Evolutionary conservation across 2,113 vertebrate species (phyloP), one percentile per base, ranked within the genome.

Genomic region (Tetraodon nigroviridis): DNA sequence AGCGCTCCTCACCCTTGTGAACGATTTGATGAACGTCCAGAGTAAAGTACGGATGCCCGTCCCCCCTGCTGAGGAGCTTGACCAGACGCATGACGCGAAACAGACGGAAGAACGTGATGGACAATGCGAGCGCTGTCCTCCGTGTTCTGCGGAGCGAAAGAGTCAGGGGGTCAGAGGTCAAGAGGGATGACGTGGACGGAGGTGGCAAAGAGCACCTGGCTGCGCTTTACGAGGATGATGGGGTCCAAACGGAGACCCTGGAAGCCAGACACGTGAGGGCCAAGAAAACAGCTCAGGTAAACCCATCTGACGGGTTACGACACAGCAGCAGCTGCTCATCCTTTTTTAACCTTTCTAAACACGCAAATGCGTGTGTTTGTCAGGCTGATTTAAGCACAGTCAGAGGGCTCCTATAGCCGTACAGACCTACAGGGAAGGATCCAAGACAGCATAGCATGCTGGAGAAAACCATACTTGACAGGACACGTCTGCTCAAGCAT

Each of bases 21-120:
- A 99, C 61, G 97, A 99, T 74, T 99, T 99, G 81, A 99, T 97
- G 66, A 99, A 99, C 11, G 97, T 99, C 97, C 97, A 99, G 51
- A 99, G 88, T 56, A 99, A 81, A 0, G 97, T 99, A 66, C 97
- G 93, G 80, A 99, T 99, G 75, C 97, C 97, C 89, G n/a, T 99
- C 97, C 54, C 97, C 97, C 79, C 95, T 93, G 90, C 94, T 98
- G 77, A 99, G 93, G 71, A 99, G 92, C 84, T 99, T 99, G 83
- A 99, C 97, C 88, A 99, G 65, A 79, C 97, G 92, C 97, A 99
- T 98, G 75, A 99, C 97, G 51, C 97, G 95, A 88, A 99, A 99
- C 63, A 99, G 93, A 69, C 97, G 95, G 79, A 99, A 99, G 91
- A 99, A 99, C 58, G 97, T 99, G 90, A 99, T 99, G 86, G 97